Percentiles rank a stretch among this genome's conserved stretches.
Conservation (phyloP, 1,140 invertebrate genomes). For the Kradibia gibbosae region DNA sequence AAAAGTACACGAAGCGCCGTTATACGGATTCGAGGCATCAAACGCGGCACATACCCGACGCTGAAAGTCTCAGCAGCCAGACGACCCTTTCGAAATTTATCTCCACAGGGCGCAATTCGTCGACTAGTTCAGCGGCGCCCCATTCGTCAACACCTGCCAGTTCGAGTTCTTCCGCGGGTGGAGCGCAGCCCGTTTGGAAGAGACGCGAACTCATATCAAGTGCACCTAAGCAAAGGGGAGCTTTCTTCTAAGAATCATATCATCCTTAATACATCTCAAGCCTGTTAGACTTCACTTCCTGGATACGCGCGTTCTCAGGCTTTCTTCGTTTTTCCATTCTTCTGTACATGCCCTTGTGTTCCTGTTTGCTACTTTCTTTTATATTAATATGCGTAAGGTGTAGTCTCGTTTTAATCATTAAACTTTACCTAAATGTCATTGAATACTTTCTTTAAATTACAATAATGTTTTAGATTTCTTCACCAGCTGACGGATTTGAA, state of each 20-base stretch:
- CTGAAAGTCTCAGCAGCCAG: slow-evolving; percentile 69
- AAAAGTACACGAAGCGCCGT: slow-evolving; percentile 76
- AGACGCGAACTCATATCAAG: slow-evolving; percentile 86
- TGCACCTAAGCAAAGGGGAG: slow-evolving; percentile 74
- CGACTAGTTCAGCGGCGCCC: background rate
- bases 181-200: slow-evolving; percentile 79
- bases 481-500: background rate
- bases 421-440: background rate
- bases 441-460: too few relatives aligned
- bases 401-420: background rate
- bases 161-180: slow-evolving; percentile 48
- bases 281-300: background rate
- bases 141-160: slow-evolving; percentile 23
- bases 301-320: background rate
- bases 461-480: background rate
- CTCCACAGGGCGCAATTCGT: too few relatives aligned
- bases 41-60: slow-evolving; percentile 76
- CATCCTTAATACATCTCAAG: background rate
- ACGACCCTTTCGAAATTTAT: slow-evolving; percentile 48
- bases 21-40: slow-evolving; percentile 78
- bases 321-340: slow-evolving; percentile 12
- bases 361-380: background rate
- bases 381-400: background rate
- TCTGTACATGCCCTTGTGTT: background rate
- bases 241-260: slow-evolving; percentile 57